Percentiles rank a stretch among this genome's conserved stretches.
Conservation (phyloP, 2,888 invertebrate species). For the Oeneis ivallda region DNA sequence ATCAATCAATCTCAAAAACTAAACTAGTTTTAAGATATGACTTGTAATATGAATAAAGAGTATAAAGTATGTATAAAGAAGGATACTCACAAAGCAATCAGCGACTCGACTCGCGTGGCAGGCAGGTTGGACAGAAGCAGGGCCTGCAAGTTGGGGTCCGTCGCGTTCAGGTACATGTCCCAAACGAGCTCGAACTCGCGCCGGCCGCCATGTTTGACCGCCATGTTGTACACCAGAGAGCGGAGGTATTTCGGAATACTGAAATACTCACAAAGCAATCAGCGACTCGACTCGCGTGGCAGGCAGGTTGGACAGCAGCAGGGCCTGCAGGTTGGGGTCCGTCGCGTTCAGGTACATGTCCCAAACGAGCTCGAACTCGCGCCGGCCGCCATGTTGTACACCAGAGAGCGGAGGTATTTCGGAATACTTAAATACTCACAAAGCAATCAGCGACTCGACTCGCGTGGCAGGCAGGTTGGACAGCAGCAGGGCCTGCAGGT, state of each 20-base stretch:
- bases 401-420: constrained; percentile 83
- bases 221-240: constrained; percentile 76
- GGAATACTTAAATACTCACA: constrained; percentile 78
- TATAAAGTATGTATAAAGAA: background rate
- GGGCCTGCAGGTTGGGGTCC: constrained; percentile 79
- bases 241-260: constrained; percentile 86
- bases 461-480: constrained; percentile 77
- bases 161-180: constrained; percentile 80
- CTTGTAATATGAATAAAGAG: too few species aligned
- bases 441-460: constrained; percentile 44
- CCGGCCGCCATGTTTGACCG: constrained; percentile 82
- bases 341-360: constrained; percentile 80
- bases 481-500: constrained; percentile 72
- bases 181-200: constrained; percentile 88
- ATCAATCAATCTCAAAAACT: too few species aligned
- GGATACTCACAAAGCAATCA: too few species aligned
- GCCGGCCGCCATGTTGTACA: constrained; percentile 82
- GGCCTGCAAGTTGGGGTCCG: constrained; percentile 80
- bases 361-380: constrained; percentile 88
- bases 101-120: constrained; percentile 63
- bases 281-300: constrained; percentile 76
- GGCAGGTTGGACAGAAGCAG: constrained; percentile 75
- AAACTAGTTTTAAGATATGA: too few species aligned
- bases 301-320: constrained; percentile 76
- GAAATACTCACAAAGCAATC: constrained; percentile 68